These are phyloP conservation scores for Carcina quercana DNA, from an alignment of 2,888 invertebrate genomes.

Conservation along the genomic window DNA sequence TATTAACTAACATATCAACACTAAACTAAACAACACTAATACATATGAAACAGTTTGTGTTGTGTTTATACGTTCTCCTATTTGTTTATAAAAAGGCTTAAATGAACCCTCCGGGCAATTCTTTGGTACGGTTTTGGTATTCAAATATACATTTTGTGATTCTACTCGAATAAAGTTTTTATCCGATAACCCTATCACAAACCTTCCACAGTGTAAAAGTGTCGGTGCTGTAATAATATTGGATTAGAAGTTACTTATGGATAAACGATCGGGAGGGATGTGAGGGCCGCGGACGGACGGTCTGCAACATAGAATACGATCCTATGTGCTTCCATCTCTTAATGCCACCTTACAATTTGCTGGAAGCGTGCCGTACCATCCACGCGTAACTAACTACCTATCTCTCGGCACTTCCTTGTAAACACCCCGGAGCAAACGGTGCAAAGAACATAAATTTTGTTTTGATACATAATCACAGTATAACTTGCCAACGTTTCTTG, in stretches of 20 bases:
- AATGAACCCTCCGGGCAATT: no score
- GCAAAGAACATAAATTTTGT: conserved; percentile 11
- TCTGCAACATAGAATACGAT: conserved; percentile 5
- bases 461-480: conserved; percentile 19
- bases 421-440: conserved; percentile 9
- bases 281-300: conserved; percentile 2
- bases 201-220: no score
- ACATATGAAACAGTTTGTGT: no score
- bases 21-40: no score
- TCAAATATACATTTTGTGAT: no score
- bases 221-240: conserved; percentile 4
- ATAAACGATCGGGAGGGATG: conserved; percentile 4
- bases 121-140: no score
- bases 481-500: conserved; percentile 9
- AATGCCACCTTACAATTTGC: conserved; percentile 6
- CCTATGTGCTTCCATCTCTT: neutral
- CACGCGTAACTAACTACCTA: conserved; percentile 6
- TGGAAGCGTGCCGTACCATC: conserved; percentile 6
- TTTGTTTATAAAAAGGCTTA: no score
- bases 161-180: no score
- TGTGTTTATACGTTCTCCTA: no score
- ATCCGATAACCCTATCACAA: no score
- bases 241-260: conserved; percentile 7
- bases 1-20: no score
- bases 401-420: conserved; percentile 7